A percentile compares a stretch with the other conserved stretches of the same genome.
Conservation (phyloP, 2,113 vertebrate species). For the Porphyrio hochstetteri region DNA sequence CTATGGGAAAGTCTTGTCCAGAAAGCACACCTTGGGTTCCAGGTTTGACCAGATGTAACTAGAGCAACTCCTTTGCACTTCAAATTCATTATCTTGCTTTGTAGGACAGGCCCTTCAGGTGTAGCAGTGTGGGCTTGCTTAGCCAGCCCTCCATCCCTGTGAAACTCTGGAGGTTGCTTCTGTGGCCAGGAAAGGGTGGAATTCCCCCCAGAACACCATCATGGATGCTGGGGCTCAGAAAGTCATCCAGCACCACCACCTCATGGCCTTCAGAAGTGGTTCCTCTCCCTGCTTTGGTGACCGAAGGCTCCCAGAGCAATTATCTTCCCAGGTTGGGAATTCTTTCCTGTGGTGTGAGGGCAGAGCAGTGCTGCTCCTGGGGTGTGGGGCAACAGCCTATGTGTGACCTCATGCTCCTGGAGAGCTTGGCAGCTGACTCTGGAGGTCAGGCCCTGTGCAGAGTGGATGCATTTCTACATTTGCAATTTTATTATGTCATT, state of each 20-base stretch:
- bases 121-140: not conserved
- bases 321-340: not conserved
- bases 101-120: not conserved
- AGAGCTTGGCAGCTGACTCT: not conserved
- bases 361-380: not conserved
- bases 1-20: not conserved
- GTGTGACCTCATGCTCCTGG: fast-evolving
- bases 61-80: not conserved
- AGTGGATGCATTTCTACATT: not conserved
- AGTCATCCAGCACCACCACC: not conserved
- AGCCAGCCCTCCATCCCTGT: fast-evolving
- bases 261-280: fast-evolving
- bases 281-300: not conserved
- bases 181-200: fast-evolving
- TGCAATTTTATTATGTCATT: not conserved
- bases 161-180: not conserved
- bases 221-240: not conserved
- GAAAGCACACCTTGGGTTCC: not conserved
- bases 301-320: not conserved
- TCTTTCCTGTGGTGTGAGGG: not conserved
- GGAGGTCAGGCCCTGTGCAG: not conserved
- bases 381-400: not conserved
- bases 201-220: not conserved
- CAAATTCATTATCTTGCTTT: not conserved
- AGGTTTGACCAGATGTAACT: not conserved